Evolutionary conservation across 35 echinoderm and acorn worm species (phyloP).

Genomic region (Holothuria glaberrima): DNA sequence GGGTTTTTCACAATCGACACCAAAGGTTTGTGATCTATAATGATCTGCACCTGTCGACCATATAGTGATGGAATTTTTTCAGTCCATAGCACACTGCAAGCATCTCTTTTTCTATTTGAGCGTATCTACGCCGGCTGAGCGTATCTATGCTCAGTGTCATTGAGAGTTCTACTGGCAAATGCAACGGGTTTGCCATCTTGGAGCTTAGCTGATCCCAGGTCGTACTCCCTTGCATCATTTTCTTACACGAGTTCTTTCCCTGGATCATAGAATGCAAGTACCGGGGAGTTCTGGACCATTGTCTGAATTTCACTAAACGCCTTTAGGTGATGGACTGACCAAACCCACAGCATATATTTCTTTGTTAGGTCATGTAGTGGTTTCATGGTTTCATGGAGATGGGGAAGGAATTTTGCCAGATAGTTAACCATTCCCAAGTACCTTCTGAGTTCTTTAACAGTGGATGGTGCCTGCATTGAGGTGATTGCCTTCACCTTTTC

Average conservation of each 20-base stretch:
- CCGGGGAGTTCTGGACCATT: not conserved
- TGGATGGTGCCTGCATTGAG: not conserved
- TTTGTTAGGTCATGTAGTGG: conserved; percentile 28
- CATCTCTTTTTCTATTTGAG: conserved; percentile 71
- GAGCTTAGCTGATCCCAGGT: conserved; percentile 51
- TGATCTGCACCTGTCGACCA: conserved; percentile 46
- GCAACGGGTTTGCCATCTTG: conserved; percentile 71
- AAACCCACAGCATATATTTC: conserved; percentile 2
- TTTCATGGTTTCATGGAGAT: conserved; percentile 51
- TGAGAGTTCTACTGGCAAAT: conserved; percentile 64
- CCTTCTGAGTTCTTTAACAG: conserved; percentile 28
- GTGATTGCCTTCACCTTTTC: conserved; percentile 28
- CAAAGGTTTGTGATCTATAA: conserved; percentile 69
- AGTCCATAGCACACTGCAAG: conserved; percentile 62
- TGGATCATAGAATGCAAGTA: conserved; percentile 64
- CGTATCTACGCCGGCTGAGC: conserved; percentile 47
- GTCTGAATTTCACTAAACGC: conserved; percentile 21
- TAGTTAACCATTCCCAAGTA: conserved; percentile 64
- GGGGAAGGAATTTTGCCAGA: conserved; percentile 47
- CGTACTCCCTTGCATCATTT: conserved; percentile 63
- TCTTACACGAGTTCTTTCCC: conserved; percentile 47
- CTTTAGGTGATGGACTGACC: conserved; percentile 15
- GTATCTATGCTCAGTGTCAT: conserved; percentile 65
- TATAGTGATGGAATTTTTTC: conserved; percentile 70
- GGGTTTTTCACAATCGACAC: conserved; percentile 70